Evolutionary conservation across 2,797 vertebrate species (phyloP).

Genomic region (Danio jaintianensis): DNA sequence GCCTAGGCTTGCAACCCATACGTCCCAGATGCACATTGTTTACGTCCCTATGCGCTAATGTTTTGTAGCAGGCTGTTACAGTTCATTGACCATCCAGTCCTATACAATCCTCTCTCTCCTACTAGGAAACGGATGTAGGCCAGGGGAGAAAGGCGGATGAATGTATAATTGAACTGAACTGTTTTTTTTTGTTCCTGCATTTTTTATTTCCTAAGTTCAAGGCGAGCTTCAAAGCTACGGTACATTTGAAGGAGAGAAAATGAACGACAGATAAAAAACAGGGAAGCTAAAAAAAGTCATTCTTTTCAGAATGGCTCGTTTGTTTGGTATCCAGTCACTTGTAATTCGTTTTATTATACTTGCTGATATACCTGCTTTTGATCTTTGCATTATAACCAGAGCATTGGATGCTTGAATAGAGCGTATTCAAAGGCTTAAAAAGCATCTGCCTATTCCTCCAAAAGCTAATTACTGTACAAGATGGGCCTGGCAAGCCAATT

Average conservation of each 20-base stretch:
- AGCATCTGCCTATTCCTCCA: slow-evolving; percentile 28
- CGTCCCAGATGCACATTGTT: slow-evolving; percentile 53
- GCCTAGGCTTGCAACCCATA: slow-evolving; percentile 29
- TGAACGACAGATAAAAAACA: not conserved
- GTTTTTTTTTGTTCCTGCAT: slow-evolving; percentile 9
- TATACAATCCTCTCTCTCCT: slow-evolving; percentile 4
- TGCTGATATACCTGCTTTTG: slow-evolving; percentile 52
- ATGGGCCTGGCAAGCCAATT: slow-evolving; percentile 44
- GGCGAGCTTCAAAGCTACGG: slow-evolving; percentile 21
- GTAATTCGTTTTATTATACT: slow-evolving; percentile 54
- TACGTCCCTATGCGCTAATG: slow-evolving; percentile 65
- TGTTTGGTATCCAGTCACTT: slow-evolving; percentile 43
- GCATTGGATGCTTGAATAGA: slow-evolving; percentile 39
- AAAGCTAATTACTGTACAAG: slow-evolving; percentile 50
- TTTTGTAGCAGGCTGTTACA: slow-evolving; percentile 61
- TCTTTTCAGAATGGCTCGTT: slow-evolving; percentile 25
- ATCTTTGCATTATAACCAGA: slow-evolving; percentile 52
- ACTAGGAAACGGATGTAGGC: slow-evolving; percentile 24
- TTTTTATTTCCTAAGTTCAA: slow-evolving; percentile 20
- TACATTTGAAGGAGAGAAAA: not conserved
- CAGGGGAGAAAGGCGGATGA: slow-evolving; percentile 3
- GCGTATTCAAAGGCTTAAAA: slow-evolving; percentile 38
- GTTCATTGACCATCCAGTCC: slow-evolving; percentile 51
- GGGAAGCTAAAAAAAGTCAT: not conserved
- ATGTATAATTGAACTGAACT: slow-evolving; percentile 43